These are phyloP conservation scores for Gulo gulo DNA, from an alignment of 2,113 vertebrate genomes.

Conservation along the genomic window DNA sequence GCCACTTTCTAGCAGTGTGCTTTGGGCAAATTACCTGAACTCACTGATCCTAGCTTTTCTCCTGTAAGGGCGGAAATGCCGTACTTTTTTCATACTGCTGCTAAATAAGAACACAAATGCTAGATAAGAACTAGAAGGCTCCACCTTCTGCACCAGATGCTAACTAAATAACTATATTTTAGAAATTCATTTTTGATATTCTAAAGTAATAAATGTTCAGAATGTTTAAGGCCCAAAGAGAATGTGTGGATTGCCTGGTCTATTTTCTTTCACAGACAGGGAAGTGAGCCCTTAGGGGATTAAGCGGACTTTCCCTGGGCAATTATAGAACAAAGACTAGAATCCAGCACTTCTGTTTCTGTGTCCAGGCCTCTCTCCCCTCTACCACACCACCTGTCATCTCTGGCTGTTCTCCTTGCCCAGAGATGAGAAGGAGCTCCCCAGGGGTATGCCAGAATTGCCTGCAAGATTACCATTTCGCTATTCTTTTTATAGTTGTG, in stretches of 20 bases:
- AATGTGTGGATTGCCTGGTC: not conserved
- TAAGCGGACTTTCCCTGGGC: not conserved
- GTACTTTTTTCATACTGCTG: not conserved
- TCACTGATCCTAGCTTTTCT: not conserved
- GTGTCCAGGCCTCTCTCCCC: not conserved
- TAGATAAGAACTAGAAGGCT: not conserved
- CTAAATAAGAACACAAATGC: not conserved
- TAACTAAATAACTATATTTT: not conserved
- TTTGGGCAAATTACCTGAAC: not conserved
- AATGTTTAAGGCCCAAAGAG: not conserved
- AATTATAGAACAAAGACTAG: not conserved
- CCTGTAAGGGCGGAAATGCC: not conserved
- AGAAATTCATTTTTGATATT: not conserved
- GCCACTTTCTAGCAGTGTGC: not conserved
- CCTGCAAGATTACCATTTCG: not conserved
- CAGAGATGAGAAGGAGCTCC: not conserved
- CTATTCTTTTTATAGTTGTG: not conserved
- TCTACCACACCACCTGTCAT: not conserved
- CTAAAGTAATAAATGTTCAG: not conserved
- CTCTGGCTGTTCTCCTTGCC: not conserved
- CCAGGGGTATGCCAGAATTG: fast-evolving
- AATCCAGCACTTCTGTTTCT: not conserved
- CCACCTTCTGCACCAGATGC: not conserved
- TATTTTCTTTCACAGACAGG: not conserved
- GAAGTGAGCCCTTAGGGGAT: not conserved